Evolutionary conservation across 2,888 invertebrate species (phyloP).

Genomic region (Lasius fuliginosus): DNA sequence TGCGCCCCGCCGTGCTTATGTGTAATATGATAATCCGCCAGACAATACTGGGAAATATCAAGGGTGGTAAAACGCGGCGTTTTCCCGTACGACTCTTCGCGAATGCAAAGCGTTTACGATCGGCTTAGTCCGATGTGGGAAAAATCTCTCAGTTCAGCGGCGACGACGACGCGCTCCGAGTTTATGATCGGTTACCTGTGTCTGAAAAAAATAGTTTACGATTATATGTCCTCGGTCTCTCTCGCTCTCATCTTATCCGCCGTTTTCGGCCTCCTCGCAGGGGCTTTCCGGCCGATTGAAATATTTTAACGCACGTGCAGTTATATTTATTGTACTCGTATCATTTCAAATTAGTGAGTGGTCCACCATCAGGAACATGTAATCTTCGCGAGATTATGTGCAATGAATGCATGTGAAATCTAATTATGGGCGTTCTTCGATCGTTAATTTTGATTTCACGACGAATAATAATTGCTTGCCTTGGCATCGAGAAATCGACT

Average conservation of each 20-base stretch:
- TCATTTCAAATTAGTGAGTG: constrained; percentile 26
- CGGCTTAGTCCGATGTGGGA: constrained; percentile 27
- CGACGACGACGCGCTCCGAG: constrained; percentile 9
- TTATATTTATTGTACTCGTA: constrained; percentile 33
- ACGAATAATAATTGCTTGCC: constrained; percentile 20
- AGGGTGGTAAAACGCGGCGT: constrained; percentile 46
- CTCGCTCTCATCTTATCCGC: constrained; percentile 28
- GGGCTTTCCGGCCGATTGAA: neutral
- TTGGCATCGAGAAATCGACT: neutral
- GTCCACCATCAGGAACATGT: neutral
- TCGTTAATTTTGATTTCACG: constrained; percentile 33
- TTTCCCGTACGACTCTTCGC: constrained; percentile 53
- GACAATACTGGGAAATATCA: constrained; percentile 69
- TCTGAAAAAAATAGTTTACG: constrained; percentile 48
- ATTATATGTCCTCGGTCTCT: neutral
- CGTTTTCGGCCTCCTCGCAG: neutral
- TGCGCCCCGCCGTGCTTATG: constrained; percentile 37
- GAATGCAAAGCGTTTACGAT: constrained; percentile 52
- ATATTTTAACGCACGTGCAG: constrained; percentile 33
- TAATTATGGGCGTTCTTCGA: constrained; percentile 13
- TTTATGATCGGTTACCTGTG: constrained; percentile 53
- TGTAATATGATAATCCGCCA: constrained; percentile 72
- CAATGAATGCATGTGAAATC: constrained; percentile 1
- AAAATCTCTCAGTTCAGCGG: constrained; percentile 14
- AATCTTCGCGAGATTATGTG: neutral